These are phyloP conservation scores for Limnephilus rhombicus DNA, from an alignment of 2,888 invertebrate species.

Conservation along the genomic window DNA sequence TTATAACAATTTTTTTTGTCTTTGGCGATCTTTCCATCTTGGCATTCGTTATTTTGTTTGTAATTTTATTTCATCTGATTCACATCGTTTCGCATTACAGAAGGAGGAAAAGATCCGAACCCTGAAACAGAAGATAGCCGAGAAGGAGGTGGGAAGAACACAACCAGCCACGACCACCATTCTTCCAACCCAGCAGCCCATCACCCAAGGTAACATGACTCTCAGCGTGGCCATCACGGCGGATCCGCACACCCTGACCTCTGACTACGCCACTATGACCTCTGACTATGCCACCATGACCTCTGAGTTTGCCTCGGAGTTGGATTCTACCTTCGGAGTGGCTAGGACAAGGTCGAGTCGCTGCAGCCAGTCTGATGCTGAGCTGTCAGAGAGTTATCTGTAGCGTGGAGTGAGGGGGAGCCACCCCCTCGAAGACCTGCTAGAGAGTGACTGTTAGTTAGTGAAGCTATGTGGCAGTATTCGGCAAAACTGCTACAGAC, in stretches of 20 bases:
- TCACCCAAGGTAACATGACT: slow-evolving; percentile 83
- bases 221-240: slow-evolving; percentile 79
- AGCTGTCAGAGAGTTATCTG: slow-evolving; percentile 93
- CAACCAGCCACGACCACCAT: slow-evolving; percentile 70
- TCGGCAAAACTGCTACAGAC: neutral
- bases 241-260: slow-evolving; percentile 86
- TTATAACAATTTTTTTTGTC: too few species aligned
- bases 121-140: slow-evolving; percentile 88
- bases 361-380: slow-evolving; percentile 91
- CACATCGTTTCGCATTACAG: slow-evolving; percentile 73
- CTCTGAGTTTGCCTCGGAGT: slow-evolving; percentile 80
- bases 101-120: slow-evolving; percentile 93
- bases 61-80: neutral
- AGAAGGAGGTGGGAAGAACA: slow-evolving; percentile 78
- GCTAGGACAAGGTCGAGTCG: slow-evolving; percentile 89
- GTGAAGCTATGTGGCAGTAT: neutral
- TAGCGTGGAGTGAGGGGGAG: slow-evolving; percentile 70
- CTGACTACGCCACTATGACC: slow-evolving; percentile 87
- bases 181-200: slow-evolving; percentile 73
- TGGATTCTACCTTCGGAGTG: slow-evolving; percentile 81
- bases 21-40: too few species aligned
- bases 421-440: slow-evolving; percentile 18
- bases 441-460: slow-evolving; percentile 64
- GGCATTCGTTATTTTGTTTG: too few species aligned
- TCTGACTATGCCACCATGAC: slow-evolving; percentile 86